Base-by-base conservation (phyloP, 2,888 invertebrate genomes). In the Polydrusus cervinus region DNA sequence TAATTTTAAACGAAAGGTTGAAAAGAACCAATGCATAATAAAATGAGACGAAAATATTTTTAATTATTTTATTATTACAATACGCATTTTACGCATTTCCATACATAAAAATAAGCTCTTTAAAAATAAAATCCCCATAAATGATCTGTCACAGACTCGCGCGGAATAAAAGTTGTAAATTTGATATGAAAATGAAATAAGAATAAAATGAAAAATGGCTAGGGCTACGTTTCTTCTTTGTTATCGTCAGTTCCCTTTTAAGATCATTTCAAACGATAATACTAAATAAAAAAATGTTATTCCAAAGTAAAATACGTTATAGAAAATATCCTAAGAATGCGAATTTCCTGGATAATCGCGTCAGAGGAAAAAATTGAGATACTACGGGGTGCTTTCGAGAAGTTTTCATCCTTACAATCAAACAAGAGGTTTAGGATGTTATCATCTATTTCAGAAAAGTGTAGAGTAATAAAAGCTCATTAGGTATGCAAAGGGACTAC, bases 181-280 rank as follows among this genome's bases (percentile, higher is more conserved):
- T 55, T 14, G 20, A 11, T 30, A 55, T n/a, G 55, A n/a, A 55
- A n/a, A 55, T 55, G 9, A 30, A 30, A 55, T 30, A n/a, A 13
- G 30, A 6, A 30, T 55, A 55, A n/a, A 13, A 55, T 55, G 51
- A 51, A 30, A 55, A 55, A 55, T 55, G 25, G n/a, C 6, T n/a
- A 55, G 30, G n/a, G 14, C 55, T 8, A n/a, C 10, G 7, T 30
- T 55, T 30, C 25, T 30, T n/a, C 51, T 51, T 51, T 51, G 51
- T 47, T 47, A 47, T 47, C 47, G 9, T 47, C 8, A 16, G 47
- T 47, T 47, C n/a, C 16, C 47, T 47, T 47, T 47, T 47, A 47
- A 16, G 16, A 47, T 47, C n/a, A 16, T n/a, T 16, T 47, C 1
- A 16, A 47, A 47, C n/a, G 47, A 47, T 47, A 47, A 16, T 47